phyloP scores from a whole-genome alignment of 2,113 vertebrate genomes.

The Oenanthe oenanthe region DNA sequence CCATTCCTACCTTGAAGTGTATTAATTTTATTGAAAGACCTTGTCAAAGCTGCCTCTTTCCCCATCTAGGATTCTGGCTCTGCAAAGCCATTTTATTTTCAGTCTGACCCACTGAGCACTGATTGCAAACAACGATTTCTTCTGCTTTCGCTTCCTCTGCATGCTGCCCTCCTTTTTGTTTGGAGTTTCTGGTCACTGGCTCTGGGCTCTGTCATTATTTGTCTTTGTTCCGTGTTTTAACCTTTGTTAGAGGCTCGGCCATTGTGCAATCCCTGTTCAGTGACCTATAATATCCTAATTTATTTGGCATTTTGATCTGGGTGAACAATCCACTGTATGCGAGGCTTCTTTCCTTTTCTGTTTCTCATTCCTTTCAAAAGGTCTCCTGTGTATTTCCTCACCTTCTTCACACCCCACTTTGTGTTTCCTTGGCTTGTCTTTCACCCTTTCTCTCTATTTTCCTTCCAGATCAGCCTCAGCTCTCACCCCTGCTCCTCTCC shows the following conservation, averaged over 20 bases:
- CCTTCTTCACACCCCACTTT: background rate
- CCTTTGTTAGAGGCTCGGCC: constrained; percentile 55
- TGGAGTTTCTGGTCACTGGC: constrained; percentile 62
- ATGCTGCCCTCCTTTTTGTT: background rate
- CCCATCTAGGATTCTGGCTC: background rate
- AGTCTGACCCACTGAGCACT: constrained; percentile 35
- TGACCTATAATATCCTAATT: constrained; percentile 57
- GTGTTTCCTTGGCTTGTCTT: background rate
- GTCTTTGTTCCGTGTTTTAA: constrained; percentile 63
- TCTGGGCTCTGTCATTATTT: constrained; percentile 49
- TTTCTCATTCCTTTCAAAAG: background rate
- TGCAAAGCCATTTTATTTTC: constrained; percentile 27
- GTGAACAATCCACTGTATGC: background rate
- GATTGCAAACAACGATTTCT: constrained; percentile 54
- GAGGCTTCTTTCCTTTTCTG: background rate
- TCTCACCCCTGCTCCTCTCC: background rate
- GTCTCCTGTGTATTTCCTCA: background rate
- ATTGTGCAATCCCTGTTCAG: constrained; percentile 47
- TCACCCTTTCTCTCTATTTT: background rate
- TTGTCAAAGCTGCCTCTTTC: background rate
- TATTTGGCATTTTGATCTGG: constrained; percentile 45
- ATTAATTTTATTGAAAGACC: background rate
- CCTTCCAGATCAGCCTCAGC: background rate
- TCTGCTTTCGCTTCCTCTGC: constrained; percentile 1
- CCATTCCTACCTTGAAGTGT: background rate